Base-by-base conservation (phyloP, 2,113 vertebrate species). In the Phyllostomus hastatus region DNA sequence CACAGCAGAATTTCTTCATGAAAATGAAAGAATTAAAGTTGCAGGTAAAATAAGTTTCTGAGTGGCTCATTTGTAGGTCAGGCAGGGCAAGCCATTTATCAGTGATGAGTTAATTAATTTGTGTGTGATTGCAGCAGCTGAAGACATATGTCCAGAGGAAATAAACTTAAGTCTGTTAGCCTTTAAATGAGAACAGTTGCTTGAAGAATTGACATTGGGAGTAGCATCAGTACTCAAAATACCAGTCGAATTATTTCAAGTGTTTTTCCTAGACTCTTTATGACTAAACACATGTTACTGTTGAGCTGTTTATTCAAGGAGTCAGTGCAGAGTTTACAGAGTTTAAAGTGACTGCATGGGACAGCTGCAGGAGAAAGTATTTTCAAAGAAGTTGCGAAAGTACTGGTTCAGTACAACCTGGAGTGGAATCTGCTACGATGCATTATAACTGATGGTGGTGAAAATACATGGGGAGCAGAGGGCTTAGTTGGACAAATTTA, bases 1-100 rank as follows among this genome's bases (percentile, higher is more conserved):
- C 61, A 87, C 26, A 90, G 50, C 33, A 24, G 10, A 79, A n/a
- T 93, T 96, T 95, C 43, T 91, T 95, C 24, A 92, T 14, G 83
- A 88, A 89, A 89, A 85, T 66, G 15, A 52, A 76, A 89, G 64
- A 80, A 66, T 82, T 19, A 52, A 67, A 46, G 3, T 69, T 78
- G 10, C 72, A 76, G 54, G 19, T 50, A 73, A 80, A 85, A 22
- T 61, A 82, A 92, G 41, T 83, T 95, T 93, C 48, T 94, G 69
- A 88, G 50, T 84, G 54, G 24, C 20, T 90, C 75, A 80, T 82
- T 95, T 93, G 43, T 93, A 84, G 54, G n/a, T 22, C 75, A 92
- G 14, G 24, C 64, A 91, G 35, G 24, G 84, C 75, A 81, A 83
- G 14, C 28, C 10, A 54, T 89, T 82, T 82, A 89, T 26, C 35